These are phyloP conservation scores for Craseonycteris thonglongyai DNA, from an alignment of 2,113 vertebrate species.

Conservation along the genomic window DNA sequence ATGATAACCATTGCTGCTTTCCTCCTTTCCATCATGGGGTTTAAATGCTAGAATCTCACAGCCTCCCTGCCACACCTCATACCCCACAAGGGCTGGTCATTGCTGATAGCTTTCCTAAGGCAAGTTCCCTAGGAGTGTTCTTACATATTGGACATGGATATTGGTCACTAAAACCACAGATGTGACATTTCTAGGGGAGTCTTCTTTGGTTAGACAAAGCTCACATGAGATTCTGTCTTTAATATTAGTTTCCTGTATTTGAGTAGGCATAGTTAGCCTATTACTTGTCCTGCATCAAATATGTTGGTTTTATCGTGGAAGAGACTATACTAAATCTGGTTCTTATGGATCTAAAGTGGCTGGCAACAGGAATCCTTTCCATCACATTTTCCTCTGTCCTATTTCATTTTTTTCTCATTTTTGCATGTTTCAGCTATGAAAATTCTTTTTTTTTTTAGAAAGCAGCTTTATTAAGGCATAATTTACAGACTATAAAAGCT, in stretches of 20 bases:
- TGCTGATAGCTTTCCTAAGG: not conserved
- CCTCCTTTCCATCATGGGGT: not conserved
- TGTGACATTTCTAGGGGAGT: not conserved
- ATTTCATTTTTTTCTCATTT: not conserved
- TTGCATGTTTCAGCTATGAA: slow-evolving; percentile 9
- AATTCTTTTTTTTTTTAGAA: not conserved
- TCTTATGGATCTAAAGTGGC: not conserved
- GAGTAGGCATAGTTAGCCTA: not conserved
- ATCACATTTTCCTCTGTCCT: not conserved
- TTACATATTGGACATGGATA: not conserved
- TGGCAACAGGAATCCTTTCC: not conserved
- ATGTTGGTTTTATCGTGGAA: slow-evolving; percentile 4
- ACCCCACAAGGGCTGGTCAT: not conserved
- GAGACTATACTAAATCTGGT: not conserved
- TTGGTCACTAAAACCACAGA: slow-evolving; percentile 25
- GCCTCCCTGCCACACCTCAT: not conserved
- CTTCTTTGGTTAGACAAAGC: slow-evolving; percentile 14
- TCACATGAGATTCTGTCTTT: not conserved
- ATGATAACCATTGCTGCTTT: not conserved
- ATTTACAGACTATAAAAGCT: not conserved
- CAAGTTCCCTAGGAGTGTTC: not conserved
- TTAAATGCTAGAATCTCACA: not conserved
- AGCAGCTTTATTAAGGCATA: not conserved
- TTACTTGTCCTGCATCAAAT: not conserved
- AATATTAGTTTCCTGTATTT: not conserved